phyloP scores from a whole-genome alignment of 2,797 vertebrate genomes.

The Leucoraja ocellata region DNA sequence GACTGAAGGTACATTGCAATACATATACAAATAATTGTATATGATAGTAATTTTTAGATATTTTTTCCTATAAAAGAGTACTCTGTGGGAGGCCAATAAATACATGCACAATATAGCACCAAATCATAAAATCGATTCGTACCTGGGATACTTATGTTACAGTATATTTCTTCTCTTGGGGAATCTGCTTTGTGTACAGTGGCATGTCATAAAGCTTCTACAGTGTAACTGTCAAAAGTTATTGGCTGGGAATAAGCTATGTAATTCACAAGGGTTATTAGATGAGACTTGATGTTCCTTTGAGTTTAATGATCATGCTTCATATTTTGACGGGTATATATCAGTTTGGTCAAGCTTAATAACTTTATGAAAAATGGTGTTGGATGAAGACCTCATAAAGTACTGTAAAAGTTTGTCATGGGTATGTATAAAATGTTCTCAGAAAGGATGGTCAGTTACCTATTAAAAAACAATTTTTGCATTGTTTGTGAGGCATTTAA shows the following conservation, averaged over 20 bases:
- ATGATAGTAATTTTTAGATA: not conserved
- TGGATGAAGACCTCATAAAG: not conserved
- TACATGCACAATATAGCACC: not conserved
- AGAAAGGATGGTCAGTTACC: not conserved
- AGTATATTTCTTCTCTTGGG: not conserved
- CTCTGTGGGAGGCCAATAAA: not conserved
- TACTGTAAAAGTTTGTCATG: not conserved
- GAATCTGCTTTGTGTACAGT: not conserved
- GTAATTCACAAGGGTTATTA: slow-evolving; percentile 2
- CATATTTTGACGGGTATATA: slow-evolving; percentile 12
- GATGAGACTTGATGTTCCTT: slow-evolving; percentile 22
- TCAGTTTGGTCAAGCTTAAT: not conserved
- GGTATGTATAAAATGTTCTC: not conserved
- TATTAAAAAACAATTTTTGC: not conserved
- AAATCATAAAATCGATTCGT: not conserved
- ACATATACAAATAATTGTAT: slow-evolving; percentile 12
- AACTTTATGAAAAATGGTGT: not conserved
- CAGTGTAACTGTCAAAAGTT: slow-evolving; percentile 24
- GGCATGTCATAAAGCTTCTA: not conserved
- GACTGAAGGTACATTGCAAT: not conserved
- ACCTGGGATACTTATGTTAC: not conserved
- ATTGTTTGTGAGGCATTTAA: not conserved
- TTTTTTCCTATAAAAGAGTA: not conserved
- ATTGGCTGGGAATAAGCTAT: not conserved
- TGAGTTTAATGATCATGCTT: slow-evolving; percentile 29